Percentiles rank a stretch among this genome's conserved stretches.
These are phyloP conservation scores for Tigriopus japonicus DNA, from an alignment of 1,140 invertebrate genomes.

Conservation along the genomic window DNA sequence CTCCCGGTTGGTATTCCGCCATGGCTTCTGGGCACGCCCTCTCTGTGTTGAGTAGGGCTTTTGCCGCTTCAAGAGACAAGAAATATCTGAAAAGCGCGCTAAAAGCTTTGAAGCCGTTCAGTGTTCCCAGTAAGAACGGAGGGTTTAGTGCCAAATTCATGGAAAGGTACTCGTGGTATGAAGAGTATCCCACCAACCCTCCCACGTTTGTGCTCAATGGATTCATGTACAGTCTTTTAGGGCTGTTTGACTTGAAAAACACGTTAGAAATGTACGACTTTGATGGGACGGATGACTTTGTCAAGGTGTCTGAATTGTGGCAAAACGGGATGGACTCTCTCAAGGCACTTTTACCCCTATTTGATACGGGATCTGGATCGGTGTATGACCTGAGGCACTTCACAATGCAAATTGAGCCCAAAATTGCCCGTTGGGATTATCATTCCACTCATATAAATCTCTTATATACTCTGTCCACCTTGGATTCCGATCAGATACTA, in stretches of 20 bases:
- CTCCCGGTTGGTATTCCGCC: constrained; percentile 66
- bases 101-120: constrained; percentile 56
- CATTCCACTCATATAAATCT: constrained; percentile 97
- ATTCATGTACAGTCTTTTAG: constrained; percentile 92
- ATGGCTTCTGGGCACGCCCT: constrained; percentile 97
- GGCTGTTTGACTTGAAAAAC: constrained; percentile 73
- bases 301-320: constrained; percentile 34
- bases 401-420: constrained; percentile 62
- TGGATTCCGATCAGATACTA: constrained; percentile 67
- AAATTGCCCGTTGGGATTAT: constrained; percentile 83
- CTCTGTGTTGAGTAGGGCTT: constrained; percentile 73
- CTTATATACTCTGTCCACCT: constrained; percentile 63
- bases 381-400: constrained; percentile 90
- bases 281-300: constrained; percentile 8
- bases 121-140: constrained; percentile 32
- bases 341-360: constrained; percentile 71
- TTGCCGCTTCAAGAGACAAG: constrained; percentile 53
- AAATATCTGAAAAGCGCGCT: constrained; percentile 59
- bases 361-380: constrained; percentile 88
- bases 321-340: constrained; percentile 63
- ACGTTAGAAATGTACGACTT: constrained; percentile 30
- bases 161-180: constrained; percentile 68
- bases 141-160: constrained; percentile 20
- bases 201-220: constrained; percentile 92
- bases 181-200: constrained; percentile 93